These are phyloP conservation scores for Drosophila punjabiensis DNA, from an alignment of 1,140 invertebrate genomes.

Conservation along the genomic window DNA sequence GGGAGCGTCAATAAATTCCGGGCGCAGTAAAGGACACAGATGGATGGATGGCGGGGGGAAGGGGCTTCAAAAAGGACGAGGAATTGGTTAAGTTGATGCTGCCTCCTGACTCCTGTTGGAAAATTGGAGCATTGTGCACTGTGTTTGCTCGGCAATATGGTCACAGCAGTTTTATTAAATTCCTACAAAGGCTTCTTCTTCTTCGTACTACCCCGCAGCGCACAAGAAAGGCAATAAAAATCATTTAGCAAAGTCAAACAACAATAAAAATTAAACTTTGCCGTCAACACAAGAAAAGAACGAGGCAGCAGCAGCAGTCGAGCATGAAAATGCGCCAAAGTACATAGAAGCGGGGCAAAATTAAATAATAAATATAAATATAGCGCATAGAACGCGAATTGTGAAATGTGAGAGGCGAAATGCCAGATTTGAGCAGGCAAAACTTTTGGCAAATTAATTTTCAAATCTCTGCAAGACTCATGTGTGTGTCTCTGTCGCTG, in stretches of 20 bases:
- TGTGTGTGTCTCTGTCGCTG: conserved; percentile 47
- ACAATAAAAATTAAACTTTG: conserved; percentile 84
- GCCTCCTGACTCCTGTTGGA: conserved; percentile 3
- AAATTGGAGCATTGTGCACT: conserved; percentile 64
- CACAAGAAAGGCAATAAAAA: conserved; percentile 75
- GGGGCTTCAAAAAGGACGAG: conserved; percentile 25
- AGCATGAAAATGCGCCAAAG: conserved; percentile 71
- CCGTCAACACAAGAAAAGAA: conserved; percentile 71
- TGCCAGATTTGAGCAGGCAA: conserved; percentile 38
- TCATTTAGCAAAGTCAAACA: conserved; percentile 84
- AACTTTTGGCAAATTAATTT: conserved; percentile 77
- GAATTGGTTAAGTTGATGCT: conserved; percentile 36
- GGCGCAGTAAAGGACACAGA: conserved; percentile 22
- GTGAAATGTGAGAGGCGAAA: conserved; percentile 22
- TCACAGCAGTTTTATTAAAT: conserved; percentile 80
- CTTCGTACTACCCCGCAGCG: neutral
- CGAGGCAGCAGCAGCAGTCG: conserved; percentile 36
- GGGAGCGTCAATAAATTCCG: conserved; percentile 35
- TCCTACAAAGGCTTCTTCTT: conserved; percentile 74
- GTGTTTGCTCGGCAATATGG: conserved; percentile 79
- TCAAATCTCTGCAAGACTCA: conserved; percentile 40
- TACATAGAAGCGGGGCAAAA: conserved; percentile 68
- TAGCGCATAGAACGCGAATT: conserved; percentile 60
- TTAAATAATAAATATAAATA: conserved; percentile 84
- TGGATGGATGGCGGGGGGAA: neutral